Percentiles rank a stretch among this genome's conserved stretches.
Conservation (phyloP, 2,888 invertebrate genomes). For the Aphodius granarius region DNA sequence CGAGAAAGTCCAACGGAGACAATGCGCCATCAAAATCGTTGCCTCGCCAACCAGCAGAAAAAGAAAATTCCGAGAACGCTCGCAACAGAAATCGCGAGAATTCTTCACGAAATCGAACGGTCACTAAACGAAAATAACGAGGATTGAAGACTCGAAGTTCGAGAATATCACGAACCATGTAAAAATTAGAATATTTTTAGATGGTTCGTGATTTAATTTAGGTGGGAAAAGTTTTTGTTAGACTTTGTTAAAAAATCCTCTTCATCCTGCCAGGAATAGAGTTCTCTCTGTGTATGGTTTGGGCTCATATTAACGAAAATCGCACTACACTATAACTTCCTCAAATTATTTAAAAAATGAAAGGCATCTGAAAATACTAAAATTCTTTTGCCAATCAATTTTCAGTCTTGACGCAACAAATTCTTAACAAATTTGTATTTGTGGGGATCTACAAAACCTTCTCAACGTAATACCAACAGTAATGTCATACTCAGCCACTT, state of each 20-base stretch:
- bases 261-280: no score
- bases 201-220: no score
- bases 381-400: background rate
- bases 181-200: no score
- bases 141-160: background rate
- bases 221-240: no score
- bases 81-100: background rate
- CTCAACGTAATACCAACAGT: background rate
- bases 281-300: background rate
- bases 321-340: no score
- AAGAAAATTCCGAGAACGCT: background rate
- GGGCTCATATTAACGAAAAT: background rate
- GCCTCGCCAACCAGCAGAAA: background rate
- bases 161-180: background rate
- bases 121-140: background rate
- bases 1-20: slow-evolving; percentile 7
- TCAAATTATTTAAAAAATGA: background rate
- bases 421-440: background rate
- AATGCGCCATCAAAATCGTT: slow-evolving; percentile 30
- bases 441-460: background rate
- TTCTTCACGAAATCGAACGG: background rate
- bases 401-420: background rate
- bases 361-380: background rate
- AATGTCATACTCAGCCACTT: slow-evolving; percentile 8
- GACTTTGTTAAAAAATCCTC: no score